Base-by-base conservation (phyloP, 2,113 vertebrate genomes). In the Mormoops blainvillei region DNA sequence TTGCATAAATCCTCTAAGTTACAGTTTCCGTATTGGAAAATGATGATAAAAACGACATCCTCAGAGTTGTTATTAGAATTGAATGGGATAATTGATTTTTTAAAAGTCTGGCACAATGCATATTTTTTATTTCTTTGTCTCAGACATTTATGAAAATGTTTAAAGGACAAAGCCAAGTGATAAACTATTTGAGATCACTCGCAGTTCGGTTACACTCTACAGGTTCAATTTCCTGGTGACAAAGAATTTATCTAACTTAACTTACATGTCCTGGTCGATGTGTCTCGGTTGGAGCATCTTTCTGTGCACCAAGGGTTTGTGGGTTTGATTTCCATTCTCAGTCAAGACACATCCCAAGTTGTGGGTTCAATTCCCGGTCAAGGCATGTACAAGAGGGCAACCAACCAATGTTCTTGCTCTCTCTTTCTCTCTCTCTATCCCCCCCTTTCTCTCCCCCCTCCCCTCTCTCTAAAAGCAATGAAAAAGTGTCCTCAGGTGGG, bases 21-120 rank as follows among this genome's bases (percentile, higher is more conserved):
- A 20, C 65, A 85, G 28, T 89, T 85, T 94, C 48, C n/a, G 0
- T 91, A n/a, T 83, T 41, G 26, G 38, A 71, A 95, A 89, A 24
- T 71, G 20, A 18, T 61, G 22, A 63, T 83, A 50, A 76, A 76
- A 76, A 91, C 19, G 18, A 91, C 10, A 70, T 77, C 50, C 68
- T 96, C 50, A 77, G 12, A 85, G 36, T 31, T 71, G 16, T 86
- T 95, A 28, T 45, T 94, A 91, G 19, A 88, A 83, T 88, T 94
- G 86, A 80, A 38, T 94, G 48, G 22, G 43, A 74, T 41, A 31
- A 68, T 36, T 91, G 54, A 74, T 87, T 83, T 92, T 71, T 91
- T 67, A 10, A 74, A 92, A 89, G 58, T 73, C n/a, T 82, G 58
- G 11, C 20, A n/a, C n/a, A 52, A 33, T 52, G 5, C 83, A 54